Conservation (phyloP, 2,888 invertebrate species). For the Lacanobia wlatinum region DNA sequence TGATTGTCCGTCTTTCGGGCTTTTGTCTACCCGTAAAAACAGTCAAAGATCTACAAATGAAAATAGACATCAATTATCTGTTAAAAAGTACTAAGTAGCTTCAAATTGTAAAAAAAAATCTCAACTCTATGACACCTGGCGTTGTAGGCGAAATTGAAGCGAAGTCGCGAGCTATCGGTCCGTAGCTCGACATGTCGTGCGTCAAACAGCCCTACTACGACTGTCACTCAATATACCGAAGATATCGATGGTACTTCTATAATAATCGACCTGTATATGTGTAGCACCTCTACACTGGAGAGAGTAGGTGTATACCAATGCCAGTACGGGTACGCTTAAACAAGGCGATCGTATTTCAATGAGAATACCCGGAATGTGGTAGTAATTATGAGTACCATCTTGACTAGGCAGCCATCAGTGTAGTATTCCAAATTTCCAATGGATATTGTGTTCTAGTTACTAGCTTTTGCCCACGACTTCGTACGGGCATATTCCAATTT, state of each 20-base stretch:
- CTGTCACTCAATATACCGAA: slow-evolving; percentile 32
- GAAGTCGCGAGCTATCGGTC: not conserved
- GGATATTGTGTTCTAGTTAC: not conserved
- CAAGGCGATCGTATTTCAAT: slow-evolving; percentile 11
- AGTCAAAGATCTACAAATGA: no score
- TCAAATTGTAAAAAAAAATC: not conserved
- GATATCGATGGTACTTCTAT: slow-evolving; percentile 23
- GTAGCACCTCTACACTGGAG: not conserved
- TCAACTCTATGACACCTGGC: not conserved
- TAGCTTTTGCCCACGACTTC: not conserved
- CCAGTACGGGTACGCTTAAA: slow-evolving; percentile 6
- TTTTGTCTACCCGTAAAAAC: no score
- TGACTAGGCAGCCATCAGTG: not conserved
- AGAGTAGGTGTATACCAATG: not conserved
- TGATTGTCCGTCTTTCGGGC: no score
- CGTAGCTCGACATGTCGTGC: slow-evolving; percentile 4
- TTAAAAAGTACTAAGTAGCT: no score
- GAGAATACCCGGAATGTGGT: not conserved
- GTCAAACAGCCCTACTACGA: slow-evolving; percentile 13
- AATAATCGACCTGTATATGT: not conserved
- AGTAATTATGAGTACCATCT: not conserved
- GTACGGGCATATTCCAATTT: no score
- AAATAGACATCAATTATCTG: no score
- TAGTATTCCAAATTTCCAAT: not conserved
- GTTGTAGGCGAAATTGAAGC: slow-evolving; percentile 5